A percentile compares a stretch with the other conserved stretches of the same genome.
Evolutionary conservation across 2,113 vertebrate genomes (phyloP).

Genomic region (Greenwoodochromis staneri): DNA sequence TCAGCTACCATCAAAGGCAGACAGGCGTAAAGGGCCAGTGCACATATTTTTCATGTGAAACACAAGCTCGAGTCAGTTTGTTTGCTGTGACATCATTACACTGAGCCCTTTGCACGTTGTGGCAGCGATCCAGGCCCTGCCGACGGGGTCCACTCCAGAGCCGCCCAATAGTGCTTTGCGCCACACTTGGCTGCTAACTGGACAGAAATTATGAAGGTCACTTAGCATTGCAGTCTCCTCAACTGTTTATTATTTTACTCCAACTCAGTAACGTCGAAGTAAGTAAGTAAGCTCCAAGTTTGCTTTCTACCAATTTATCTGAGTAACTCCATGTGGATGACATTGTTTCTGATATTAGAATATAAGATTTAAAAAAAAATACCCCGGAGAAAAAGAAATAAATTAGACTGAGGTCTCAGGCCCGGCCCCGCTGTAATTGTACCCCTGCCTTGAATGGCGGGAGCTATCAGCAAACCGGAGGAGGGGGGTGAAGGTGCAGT

Average conservation of each 20-base stretch:
- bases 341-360: background rate
- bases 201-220: background rate
- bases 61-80: background rate
- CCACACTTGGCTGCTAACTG: background rate
- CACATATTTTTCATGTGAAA: background rate
- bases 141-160: background rate
- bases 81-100: slow-evolving; percentile 1
- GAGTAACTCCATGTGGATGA: background rate
- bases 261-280: background rate
- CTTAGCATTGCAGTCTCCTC: background rate
- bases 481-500: slow-evolving; percentile 74
- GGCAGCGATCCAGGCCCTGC: background rate
- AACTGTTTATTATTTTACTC: background rate
- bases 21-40: slow-evolving; percentile 31
- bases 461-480: slow-evolving; percentile 66
- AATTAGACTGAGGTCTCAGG: slow-evolving; percentile 79
- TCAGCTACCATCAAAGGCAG: background rate
- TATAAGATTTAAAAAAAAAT: rapidly evolving
- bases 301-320: background rate
- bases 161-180: background rate
- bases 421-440: slow-evolving; percentile 60
- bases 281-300: background rate
- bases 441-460: slow-evolving; percentile 40
- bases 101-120: slow-evolving; percentile 20
- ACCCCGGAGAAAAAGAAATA: background rate